Evolutionary conservation across 1,140 invertebrate species (phyloP).

Genomic region (Laupala kohalensis): DNA sequence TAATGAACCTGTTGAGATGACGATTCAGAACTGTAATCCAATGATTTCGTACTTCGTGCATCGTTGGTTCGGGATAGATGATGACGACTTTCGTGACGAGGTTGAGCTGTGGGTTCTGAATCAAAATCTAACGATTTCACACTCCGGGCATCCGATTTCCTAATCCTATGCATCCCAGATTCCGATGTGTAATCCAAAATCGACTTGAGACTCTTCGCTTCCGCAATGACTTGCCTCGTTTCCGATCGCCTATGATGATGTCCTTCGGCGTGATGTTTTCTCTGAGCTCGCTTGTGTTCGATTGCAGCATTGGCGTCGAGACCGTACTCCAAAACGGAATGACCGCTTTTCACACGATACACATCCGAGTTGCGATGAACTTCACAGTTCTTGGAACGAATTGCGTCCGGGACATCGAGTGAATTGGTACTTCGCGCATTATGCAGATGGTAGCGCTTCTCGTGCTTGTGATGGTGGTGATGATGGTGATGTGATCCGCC

Average conservation of each 20-base stretch:
- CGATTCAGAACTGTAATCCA: slow-evolving; percentile 42
- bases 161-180: slow-evolving; percentile 35
- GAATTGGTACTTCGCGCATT: slow-evolving; percentile 24
- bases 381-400: too few species aligned
- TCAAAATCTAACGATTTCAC: slow-evolving; percentile 53
- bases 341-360: slow-evolving; percentile 1
- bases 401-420: slow-evolving; percentile 17
- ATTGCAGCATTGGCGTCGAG: background rate
- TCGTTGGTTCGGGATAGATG: background rate
- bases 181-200: slow-evolving; percentile 38
- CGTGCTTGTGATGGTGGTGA: slow-evolving; percentile 3
- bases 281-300: background rate
- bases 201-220: slow-evolving; percentile 4
- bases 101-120: slow-evolving; percentile 31
- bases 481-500: slow-evolving; percentile 2
- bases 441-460: slow-evolving; percentile 5
- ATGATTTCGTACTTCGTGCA: slow-evolving; percentile 3
- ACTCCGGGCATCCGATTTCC: slow-evolving; percentile 34
- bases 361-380: too few species aligned
- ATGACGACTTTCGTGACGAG: background rate
- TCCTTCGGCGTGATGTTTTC: background rate
- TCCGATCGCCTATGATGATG: slow-evolving; percentile 1
- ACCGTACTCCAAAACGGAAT: background rate
- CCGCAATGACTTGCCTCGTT: background rate
- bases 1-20: slow-evolving; percentile 14